Evolutionary conservation across 2,797 vertebrate genomes (phyloP), one percentile per base, ranked within the genome.

Genomic region (Salmo trutta): DNA sequence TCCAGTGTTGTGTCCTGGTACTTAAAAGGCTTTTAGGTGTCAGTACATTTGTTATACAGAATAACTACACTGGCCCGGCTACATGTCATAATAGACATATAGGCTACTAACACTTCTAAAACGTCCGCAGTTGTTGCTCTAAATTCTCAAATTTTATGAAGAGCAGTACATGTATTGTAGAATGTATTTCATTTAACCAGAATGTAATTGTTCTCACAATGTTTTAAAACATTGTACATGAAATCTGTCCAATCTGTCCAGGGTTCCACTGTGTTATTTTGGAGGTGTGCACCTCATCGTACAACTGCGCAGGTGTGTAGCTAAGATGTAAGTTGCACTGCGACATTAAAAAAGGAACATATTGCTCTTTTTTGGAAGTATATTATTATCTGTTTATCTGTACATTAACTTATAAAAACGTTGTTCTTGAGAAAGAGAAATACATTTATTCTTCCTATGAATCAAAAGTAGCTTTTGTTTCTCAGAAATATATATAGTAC

Each of bases 301-400:
- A 91, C 90, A 64, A 89, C 92, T 90, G 91, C 91, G 92, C 92
- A 92, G 91, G 92, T 89, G 82, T 91, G 91, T 93, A 71, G 76
- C 81, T 96, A 96, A 95, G 96, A 96, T 94, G 96, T 97, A 97
- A 97, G 96, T 97, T 97, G 95, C 95, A 96, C 95, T 97, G 96
- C 96, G 95, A 97, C 96, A 97, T 97, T 96, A 96, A 96, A 96
- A 96, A 96, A 96, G 95, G 95, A 96, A 95, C 95, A 96, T 96
- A 96, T 96, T 95, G 94, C 95, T 96, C 95, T 96, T 96, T 96
- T 95, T 96, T 76, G 74, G 64, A 77, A 77, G 71, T 77, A 77
- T 83, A 90, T 79, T 76, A 79, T 89, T 90, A 91, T 90, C 87
- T 91, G 77, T 81, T 94, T 92, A 91, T 91, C 91, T 92, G 89